Conservation (phyloP, 2,888 invertebrate genomes). For the Phasia obesa region DNA sequence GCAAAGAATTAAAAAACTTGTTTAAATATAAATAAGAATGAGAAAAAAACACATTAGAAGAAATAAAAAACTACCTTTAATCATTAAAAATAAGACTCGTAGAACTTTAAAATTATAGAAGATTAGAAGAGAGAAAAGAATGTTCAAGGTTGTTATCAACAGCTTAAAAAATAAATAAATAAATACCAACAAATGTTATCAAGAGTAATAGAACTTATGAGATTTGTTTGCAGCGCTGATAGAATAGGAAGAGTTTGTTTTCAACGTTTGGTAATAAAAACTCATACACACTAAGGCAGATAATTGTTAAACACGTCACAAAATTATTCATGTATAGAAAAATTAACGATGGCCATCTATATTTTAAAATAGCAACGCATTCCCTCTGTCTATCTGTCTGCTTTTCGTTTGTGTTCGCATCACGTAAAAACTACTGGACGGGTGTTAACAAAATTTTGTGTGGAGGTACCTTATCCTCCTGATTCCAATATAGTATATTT, state of each 20-base stretch:
- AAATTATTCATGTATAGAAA: too few relatives aligned
- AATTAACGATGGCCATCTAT: too few relatives aligned
- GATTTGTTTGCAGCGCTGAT: neutral
- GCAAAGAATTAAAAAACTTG: slow-evolving; percentile 37
- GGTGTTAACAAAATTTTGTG: too few relatives aligned
- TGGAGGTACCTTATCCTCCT: too few relatives aligned
- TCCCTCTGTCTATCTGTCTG: too few relatives aligned
- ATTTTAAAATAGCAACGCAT: too few relatives aligned
- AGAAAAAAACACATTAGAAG: slow-evolving; percentile 15
- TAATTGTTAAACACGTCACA: too few relatives aligned
- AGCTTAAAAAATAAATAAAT: neutral
- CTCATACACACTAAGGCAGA: too few relatives aligned
- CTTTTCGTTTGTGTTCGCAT: too few relatives aligned
- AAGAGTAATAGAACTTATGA: neutral
- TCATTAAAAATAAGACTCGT: slow-evolving; percentile 47
- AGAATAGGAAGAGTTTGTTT: neutral
- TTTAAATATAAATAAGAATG: slow-evolving; percentile 8
- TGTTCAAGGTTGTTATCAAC: slow-evolving; percentile 49
- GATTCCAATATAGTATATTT: too few relatives aligned
- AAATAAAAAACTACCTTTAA: slow-evolving; percentile 33
- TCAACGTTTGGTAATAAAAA: neutral
- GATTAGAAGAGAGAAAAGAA: slow-evolving; percentile 34
- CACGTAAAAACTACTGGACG: too few relatives aligned
- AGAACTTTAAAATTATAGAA: slow-evolving; percentile 54
- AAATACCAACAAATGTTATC: slow-evolving; percentile 2